These are phyloP conservation scores for Calliscelio sp. DNA, from an alignment of 2,888 invertebrate genomes.

Conservation along the genomic window DNA sequence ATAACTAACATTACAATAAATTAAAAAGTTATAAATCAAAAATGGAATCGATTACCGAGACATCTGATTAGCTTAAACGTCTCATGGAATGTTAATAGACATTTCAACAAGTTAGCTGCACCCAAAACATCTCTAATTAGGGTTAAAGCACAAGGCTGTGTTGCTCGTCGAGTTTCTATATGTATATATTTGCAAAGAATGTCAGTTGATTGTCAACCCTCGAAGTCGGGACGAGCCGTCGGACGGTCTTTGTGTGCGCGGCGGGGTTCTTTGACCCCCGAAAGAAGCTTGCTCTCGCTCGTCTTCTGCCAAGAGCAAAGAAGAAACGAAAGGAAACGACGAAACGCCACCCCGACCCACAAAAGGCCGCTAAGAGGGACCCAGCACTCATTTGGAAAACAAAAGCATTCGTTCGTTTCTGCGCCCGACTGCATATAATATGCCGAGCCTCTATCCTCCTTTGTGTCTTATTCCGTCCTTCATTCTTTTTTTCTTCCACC, in stretches of 20 bases:
- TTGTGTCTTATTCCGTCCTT: slow-evolving; percentile 64
- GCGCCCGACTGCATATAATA: slow-evolving; percentile 71
- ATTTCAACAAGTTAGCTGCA: slow-evolving; percentile 58
- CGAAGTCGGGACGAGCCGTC: slow-evolving; percentile 42
- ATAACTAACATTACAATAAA: background rate
- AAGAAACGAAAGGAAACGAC: slow-evolving; percentile 62
- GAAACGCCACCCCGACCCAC: slow-evolving; percentile 70
- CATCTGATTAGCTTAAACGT: slow-evolving; percentile 52
- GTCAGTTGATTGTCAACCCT: slow-evolving; percentile 67
- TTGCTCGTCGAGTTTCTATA: slow-evolving; percentile 43
- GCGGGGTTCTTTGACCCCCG: slow-evolving; percentile 70
- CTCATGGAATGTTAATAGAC: slow-evolving; percentile 57
- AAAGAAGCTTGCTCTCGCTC: slow-evolving; percentile 28
- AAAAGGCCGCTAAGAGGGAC: slow-evolving; percentile 65
- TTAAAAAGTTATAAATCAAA: background rate
- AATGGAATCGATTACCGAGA: slow-evolving; percentile 9
- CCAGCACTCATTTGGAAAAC: slow-evolving; percentile 82
- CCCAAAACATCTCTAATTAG: slow-evolving; percentile 69
- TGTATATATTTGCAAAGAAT: slow-evolving; percentile 70
- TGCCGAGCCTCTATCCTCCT: slow-evolving; percentile 67
- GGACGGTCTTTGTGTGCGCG: slow-evolving; percentile 53
- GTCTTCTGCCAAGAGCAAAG: slow-evolving; percentile 61
- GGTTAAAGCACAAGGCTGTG: slow-evolving; percentile 50
- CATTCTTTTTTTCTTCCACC: slow-evolving; percentile 57
- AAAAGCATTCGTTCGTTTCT: slow-evolving; percentile 81